Base-by-base conservation (phyloP, 1,140 invertebrate genomes). In the Saccostrea glomerata region DNA sequence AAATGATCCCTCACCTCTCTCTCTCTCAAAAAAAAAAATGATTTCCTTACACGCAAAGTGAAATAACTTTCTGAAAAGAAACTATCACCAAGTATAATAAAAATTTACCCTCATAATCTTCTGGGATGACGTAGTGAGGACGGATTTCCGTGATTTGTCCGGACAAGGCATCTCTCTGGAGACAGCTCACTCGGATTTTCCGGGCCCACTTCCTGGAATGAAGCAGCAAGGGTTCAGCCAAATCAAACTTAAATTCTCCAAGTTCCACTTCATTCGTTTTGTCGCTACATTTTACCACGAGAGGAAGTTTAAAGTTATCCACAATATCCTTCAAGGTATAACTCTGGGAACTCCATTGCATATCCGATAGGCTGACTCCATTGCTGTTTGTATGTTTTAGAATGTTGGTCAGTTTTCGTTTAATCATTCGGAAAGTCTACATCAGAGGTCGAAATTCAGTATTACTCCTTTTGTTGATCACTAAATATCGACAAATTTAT, bases 291-390 rank as follows among this genome's bases (percentile, higher is more conserved):
- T 55, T 85, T 2, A 89, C 90, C 0, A 88, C 88, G 87, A 88
- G 86, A 11, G 90, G 90, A 66, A 91, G 87, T 66, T 85, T 88
- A n/a, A 91, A 89, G n/a, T 87, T 85, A 17, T 55, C 25, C n/a
- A 86, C 23, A 13, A 91, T 87, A 17, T 89, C 84, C 13, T 66
- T 11, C 40, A 91, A 60, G 17, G 90, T 91, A 25, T 89, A 91
- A 23, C 86, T 86, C 70, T 91, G 90, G 30, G 66, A n/a, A 88
- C 89, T 91, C 89, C 89, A 91, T 58, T 82, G 82, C 40, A 89
- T 84, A 17, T 86, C 66, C 9, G 58, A 13, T 15, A 85, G 23
- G 56, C 47, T 70, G 23, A 25, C 58, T 23, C 36, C 86, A 15
- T 70, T 55, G 40, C 23, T 85, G 2, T 84, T 7, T 84, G 82